Base-by-base conservation (phyloP, 2,113 vertebrate genomes). In the Brienomyrus longianalis region DNA sequence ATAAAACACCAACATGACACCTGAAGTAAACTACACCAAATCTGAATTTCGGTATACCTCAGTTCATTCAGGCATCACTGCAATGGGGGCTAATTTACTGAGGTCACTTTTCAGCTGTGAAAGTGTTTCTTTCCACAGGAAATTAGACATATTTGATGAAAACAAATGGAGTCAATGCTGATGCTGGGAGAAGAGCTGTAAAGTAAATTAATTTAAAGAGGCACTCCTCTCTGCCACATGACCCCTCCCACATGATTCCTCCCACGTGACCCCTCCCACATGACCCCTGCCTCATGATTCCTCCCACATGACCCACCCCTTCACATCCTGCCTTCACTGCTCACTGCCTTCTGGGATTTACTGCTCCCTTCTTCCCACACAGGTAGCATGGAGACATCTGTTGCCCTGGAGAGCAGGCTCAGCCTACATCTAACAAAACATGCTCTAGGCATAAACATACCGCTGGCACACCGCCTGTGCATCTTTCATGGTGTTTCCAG, bases 401-500 rank as follows among this genome's bases (percentile, higher is more conserved):
- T 50, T 48, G 45, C 21, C 19, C 45, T 80, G 74, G 13, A 4
- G 62, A 70, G n/a, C 62, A 13, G n/a, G 27, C 62, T 13, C 10
- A 13, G 10, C n/a, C 62, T 27, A 70, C n/a, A 19, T 43, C 74
- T 80, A 43, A 15, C 74, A 19, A 48, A 84, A 10, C 83, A 35
- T 54, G 17, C 27, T 54, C 87, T 54, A 59, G 27, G 48, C 31
- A 89, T 50, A 45, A 11, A 84, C 95, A 93, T 91, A 98, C 98
- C 97, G 96, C 93, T 99, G 98, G 93, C 98, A 99, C 47, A 96
- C 93, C 0, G 93, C 95, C 94, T 99, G 98, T 1, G 98, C 98
- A 91, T 98, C 98, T 92, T 99, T 99, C 98, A 99, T 99, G 80
- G 97, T 98, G 94, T 97, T 97, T 87, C 97, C 97, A 8, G 98